Conservation (phyloP, 2,113 vertebrate species). For the Herpailurus yagouaroundi region DNA sequence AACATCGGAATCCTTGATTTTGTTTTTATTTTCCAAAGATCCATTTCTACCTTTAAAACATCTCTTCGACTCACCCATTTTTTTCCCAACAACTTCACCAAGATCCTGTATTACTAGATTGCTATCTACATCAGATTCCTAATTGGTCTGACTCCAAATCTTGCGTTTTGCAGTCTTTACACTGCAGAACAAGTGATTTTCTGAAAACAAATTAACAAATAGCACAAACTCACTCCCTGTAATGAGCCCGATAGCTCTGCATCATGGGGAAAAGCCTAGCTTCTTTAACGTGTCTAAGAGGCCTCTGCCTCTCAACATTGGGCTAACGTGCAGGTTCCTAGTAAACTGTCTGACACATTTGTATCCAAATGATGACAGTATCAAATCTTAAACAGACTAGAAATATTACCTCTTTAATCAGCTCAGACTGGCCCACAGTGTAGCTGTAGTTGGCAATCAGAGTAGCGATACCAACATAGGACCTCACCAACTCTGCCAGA, state of each 20-base stretch:
- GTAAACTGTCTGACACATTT: not conserved
- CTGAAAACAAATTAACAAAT: slow-evolving; percentile 4
- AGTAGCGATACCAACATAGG: slow-evolving; percentile 95
- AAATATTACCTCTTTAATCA: slow-evolving; percentile 94
- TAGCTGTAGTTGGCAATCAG: slow-evolving; percentile 96
- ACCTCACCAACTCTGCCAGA: slow-evolving; percentile 95
- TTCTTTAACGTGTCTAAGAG: not conserved
- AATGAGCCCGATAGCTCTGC: not conserved
- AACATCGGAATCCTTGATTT: not conserved
- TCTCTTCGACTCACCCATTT: not conserved
- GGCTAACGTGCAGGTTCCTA: not conserved
- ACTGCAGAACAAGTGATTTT: not conserved
- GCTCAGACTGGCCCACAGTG: slow-evolving; percentile 94
- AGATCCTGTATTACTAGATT: not conserved
- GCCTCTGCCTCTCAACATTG: not conserved
- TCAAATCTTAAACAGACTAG: slow-evolving; percentile 4
- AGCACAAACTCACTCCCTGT: not conserved
- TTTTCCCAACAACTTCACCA: not conserved
- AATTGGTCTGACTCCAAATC: not conserved
- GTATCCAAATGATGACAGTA: slow-evolving; percentile 6
- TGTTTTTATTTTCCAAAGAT: not conserved
- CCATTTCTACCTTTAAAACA: slow-evolving; percentile 33
- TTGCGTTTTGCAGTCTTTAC: not conserved
- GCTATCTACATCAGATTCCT: not conserved
- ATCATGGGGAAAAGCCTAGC: not conserved